Base-by-base conservation (phyloP, 2,797 vertebrate genomes). In the Cirrhinus mrigala region DNA sequence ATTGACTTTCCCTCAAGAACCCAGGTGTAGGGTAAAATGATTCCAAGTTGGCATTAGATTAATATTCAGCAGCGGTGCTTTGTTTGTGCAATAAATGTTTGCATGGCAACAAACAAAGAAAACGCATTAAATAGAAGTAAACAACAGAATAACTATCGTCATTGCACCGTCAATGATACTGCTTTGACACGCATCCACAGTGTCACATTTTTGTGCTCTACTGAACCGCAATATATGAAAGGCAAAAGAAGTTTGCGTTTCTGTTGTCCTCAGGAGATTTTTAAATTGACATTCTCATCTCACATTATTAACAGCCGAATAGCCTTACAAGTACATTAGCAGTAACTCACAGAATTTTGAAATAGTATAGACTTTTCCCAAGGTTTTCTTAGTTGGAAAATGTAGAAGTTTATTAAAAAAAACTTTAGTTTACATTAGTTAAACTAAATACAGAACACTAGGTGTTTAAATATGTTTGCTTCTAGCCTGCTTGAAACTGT, bases 51-150 rank as follows among this genome's bases (percentile, higher is more conserved):
- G 75, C 52, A 84, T 79, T 79, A 70, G 74, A 84, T 84, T 77
- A 69, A 70, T 70, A 79, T 79, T 84, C 75, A 60, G 52, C 18
- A 77, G n/a, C 9, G 1, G 11, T 22, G 69, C 64, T 84, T 69
- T 84, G 50, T 74, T 77, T 58, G 62, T 80, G 79, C 79, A 50
- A 80, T 68, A 54, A 80, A 80, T 68, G 46, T 80, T 80, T 80
- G 62, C 78, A 33, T 50, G 44, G 12, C 46, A 64, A 37, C 74
- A 76, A 76, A 76, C 74, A 56, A 58, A 68, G 27, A 20, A 80
- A 80, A 68, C 7, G 0, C 78, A 68, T 68, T 80, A 80, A 64
- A 66, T 66, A 33, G 27, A 64, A 76, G n/a, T 50, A 33, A 50
- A 77, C 62, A 78, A 46, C 37, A 78, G 24, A 60, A 69, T 33